These are phyloP conservation scores for Athetis lepigone DNA, from an alignment of 2,888 invertebrate genomes.

Conservation along the genomic window DNA sequence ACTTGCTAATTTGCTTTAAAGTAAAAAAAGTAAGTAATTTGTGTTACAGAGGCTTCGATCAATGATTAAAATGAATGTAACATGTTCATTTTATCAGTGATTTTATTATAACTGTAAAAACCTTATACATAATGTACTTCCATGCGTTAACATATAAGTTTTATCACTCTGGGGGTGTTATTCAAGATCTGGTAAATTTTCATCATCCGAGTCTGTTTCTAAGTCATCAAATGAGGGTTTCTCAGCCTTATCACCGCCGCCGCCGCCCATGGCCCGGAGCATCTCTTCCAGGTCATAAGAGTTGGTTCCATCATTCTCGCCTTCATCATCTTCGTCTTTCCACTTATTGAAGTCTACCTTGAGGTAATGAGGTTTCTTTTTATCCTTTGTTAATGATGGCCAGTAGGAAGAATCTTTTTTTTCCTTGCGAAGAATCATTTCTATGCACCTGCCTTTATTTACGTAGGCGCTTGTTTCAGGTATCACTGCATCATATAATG, in stretches of 20 bases:
- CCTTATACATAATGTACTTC: conserved; percentile 87
- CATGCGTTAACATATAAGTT: conserved; percentile 71
- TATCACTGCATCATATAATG: conserved; percentile 95
- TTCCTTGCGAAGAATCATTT: conserved; percentile 94
- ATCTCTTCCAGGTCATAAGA: conserved; percentile 91
- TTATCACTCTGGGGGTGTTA: conserved; percentile 82
- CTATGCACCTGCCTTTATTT: conserved; percentile 94
- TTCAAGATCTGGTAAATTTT: conserved; percentile 94
- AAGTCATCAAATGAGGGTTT: conserved; percentile 95
- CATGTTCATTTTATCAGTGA: conserved; percentile 69
- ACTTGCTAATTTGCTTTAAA: conserved; percentile 45
- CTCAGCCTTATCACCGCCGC: conserved; percentile 85
- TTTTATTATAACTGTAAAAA: conserved; percentile 90
- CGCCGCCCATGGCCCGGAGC: conserved; percentile 93
- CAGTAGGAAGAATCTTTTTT: conserved; percentile 94
- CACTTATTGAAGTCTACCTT: conserved; percentile 99
- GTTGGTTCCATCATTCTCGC: conserved; percentile 84
- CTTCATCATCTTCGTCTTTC: conserved; percentile 99
- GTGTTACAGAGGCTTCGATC: conserved; percentile 51
- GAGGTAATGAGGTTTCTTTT: conserved; percentile 97
- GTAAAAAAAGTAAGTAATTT: conserved; percentile 35
- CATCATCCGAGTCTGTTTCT: conserved; percentile 95
- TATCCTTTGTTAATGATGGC: conserved; percentile 96
- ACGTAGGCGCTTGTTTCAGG: conserved; percentile 94
- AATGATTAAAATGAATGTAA: conserved; percentile 59